These are phyloP conservation scores for Lamproptera curius DNA, from an alignment of 2,888 invertebrate species.

Conservation along the genomic window DNA sequence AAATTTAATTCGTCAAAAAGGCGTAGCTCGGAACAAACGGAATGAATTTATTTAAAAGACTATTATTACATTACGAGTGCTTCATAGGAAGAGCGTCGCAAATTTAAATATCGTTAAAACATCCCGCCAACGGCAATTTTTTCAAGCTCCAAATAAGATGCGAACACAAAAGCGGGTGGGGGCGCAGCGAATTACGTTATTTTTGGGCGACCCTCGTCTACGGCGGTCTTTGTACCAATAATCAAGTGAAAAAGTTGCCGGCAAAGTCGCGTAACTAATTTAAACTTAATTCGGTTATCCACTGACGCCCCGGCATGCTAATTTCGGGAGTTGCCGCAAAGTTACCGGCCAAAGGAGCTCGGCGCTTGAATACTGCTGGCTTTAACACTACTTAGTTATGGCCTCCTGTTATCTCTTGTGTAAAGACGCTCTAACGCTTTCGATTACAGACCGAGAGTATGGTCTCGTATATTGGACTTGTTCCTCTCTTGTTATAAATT, in stretches of 20 bases:
- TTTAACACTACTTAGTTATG: slow-evolving; percentile 12
- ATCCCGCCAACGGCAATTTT: slow-evolving; percentile 4
- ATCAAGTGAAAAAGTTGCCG: slow-evolving; percentile 35
- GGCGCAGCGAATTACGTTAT: slow-evolving; percentile 18
- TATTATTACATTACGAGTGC: no score
- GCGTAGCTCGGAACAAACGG: no score
- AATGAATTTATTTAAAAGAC: no score
- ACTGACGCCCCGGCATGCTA: slow-evolving; percentile 33
- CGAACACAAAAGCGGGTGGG: slow-evolving; percentile 16
- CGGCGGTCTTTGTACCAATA: slow-evolving; percentile 29
- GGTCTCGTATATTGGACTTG: background rate
- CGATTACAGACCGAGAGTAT: background rate
- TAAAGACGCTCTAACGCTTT: slow-evolving; percentile 1
- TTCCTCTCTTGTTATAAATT: background rate
- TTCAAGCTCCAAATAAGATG: slow-evolving; percentile 13
- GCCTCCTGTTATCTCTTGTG: slow-evolving; percentile 6
- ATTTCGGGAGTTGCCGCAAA: slow-evolving; percentile 27
- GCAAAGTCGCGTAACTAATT: slow-evolving; percentile 43
- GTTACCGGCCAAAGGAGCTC: slow-evolving; percentile 14
- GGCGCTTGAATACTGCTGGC: slow-evolving; percentile 6
- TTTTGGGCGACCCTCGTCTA: slow-evolving; percentile 27
- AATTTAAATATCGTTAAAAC: slow-evolving; percentile 6
- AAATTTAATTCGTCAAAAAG: no score
- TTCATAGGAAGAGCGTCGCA: background rate
- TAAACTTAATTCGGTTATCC: slow-evolving; percentile 49